phyloP scores from a whole-genome alignment of 1,140 invertebrate species.

The Contarinia nasturtii region DNA sequence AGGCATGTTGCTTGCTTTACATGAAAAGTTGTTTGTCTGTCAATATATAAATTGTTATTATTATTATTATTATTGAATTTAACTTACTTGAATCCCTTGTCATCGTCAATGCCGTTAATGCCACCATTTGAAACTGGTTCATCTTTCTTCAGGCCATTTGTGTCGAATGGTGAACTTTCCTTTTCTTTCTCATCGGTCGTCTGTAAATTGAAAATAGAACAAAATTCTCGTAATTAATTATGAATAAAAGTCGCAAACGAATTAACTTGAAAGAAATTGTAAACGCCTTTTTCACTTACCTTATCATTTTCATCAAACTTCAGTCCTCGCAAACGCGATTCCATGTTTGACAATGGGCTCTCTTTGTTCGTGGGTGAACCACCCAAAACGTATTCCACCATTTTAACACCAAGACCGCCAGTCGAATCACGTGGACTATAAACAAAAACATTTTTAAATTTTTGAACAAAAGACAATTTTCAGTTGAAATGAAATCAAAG shows the following conservation, averaged over 20 bases:
- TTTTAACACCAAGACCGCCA: slow-evolving; percentile 80
- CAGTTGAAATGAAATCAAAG: no score
- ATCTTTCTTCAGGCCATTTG: slow-evolving; percentile 32
- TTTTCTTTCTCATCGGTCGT: slow-evolving; percentile 43
- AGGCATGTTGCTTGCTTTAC: no score
- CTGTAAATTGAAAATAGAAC: slow-evolving; percentile 7
- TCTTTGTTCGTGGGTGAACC: slow-evolving; percentile 73
- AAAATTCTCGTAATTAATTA: no score
- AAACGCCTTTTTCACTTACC: slow-evolving; percentile 10
- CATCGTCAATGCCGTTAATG: slow-evolving; percentile 56
- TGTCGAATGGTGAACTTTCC: slow-evolving; percentile 44
- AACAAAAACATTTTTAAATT: slow-evolving; percentile 5
- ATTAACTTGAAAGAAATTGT: no score
- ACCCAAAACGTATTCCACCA: slow-evolving; percentile 94
- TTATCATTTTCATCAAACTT: slow-evolving; percentile 35
- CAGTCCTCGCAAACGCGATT: slow-evolving; percentile 50
- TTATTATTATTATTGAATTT: neutral
- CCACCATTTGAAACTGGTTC: slow-evolving; percentile 64
- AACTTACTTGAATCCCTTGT: slow-evolving; percentile 70
- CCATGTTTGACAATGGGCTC: slow-evolving; percentile 33
- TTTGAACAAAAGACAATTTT: neutral
- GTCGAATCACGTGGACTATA: slow-evolving; percentile 43
- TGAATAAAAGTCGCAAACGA: no score
- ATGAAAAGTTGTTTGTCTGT: no score
- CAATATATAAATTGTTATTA: neutral